These are phyloP conservation scores for Tenebrio molitor DNA, from an alignment of 1,140 invertebrate species.

Conservation along the genomic window DNA sequence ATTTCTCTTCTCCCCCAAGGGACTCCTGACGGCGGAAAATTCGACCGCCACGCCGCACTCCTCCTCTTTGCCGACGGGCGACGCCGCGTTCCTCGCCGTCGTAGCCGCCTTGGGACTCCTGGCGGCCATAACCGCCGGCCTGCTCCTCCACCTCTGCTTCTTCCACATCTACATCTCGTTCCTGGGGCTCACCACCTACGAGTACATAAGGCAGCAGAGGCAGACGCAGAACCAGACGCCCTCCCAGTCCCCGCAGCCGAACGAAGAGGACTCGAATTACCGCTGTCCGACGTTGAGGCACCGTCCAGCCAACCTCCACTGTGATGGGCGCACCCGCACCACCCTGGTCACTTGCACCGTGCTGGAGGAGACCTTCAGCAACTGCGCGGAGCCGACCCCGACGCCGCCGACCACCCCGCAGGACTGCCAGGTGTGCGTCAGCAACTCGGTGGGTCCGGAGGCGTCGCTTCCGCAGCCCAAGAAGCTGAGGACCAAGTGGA, in stretches of 20 bases:
- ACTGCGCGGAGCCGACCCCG: slow-evolving; percentile 60
- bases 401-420: slow-evolving; percentile 65
- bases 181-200: slow-evolving; percentile 90
- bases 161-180: slow-evolving; percentile 91
- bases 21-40: slow-evolving; percentile 18
- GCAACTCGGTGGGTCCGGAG: slow-evolving; percentile 51
- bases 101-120: slow-evolving; percentile 77
- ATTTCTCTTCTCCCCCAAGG: neutral
- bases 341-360: slow-evolving; percentile 66
- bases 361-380: slow-evolving; percentile 63
- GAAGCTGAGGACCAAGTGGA: slow-evolving; percentile 67
- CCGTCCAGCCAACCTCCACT: slow-evolving; percentile 64
- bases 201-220: slow-evolving; percentile 82
- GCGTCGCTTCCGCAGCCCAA: slow-evolving; percentile 48
- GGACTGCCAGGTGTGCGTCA: slow-evolving; percentile 65
- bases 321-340: slow-evolving; percentile 62
- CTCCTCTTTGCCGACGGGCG: slow-evolving; percentile 65
- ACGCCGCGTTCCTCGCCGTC: slow-evolving; percentile 75
- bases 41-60: slow-evolving; percentile 49
- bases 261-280: slow-evolving; percentile 7
- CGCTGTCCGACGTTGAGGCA: slow-evolving; percentile 56
- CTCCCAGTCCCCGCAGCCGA: slow-evolving; percentile 1
- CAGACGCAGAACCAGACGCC: slow-evolving; percentile 55
- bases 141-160: slow-evolving; percentile 89
- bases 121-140: slow-evolving; percentile 80